phyloP scores from a whole-genome alignment of 1,140 invertebrate genomes.

The Dendrolimus punctatus region DNA sequence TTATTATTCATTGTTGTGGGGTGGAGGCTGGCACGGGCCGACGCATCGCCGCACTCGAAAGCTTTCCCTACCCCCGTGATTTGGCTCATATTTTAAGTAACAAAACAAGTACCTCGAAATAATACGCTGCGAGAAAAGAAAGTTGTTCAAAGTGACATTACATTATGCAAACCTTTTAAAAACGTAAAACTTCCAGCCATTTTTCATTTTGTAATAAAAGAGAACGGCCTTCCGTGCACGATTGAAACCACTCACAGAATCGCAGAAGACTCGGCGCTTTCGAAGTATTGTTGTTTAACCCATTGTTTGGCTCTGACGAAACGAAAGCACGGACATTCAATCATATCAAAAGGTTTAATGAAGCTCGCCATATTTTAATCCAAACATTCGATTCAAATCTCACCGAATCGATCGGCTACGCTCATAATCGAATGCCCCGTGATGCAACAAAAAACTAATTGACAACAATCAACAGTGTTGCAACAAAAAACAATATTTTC shows the following conservation, averaged over 20 bases:
- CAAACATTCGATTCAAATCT: slow-evolving; percentile 62
- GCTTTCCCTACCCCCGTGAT: slow-evolving; percentile 50
- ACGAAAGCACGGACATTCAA: slow-evolving; percentile 35
- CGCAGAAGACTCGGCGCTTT: background rate
- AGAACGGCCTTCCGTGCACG: background rate
- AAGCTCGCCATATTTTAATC: slow-evolving; percentile 57
- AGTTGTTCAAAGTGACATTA: slow-evolving; percentile 22
- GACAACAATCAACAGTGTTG: slow-evolving; percentile 65
- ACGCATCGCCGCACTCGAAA: slow-evolving; percentile 13
- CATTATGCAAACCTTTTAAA: slow-evolving; percentile 19
- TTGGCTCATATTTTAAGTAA: slow-evolving; percentile 63
- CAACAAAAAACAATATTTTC: slow-evolving; percentile 69
- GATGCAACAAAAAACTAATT: slow-evolving; percentile 63
- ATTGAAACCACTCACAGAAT: background rate
- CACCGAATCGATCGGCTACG: slow-evolving; percentile 52
- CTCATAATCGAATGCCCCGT: slow-evolving; percentile 36
- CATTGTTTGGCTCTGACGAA: slow-evolving; percentile 16
- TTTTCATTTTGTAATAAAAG: too few relatives aligned
- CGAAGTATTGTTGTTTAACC: slow-evolving; percentile 3
- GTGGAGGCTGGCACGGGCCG: slow-evolving; percentile 15
- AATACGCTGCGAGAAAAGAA: slow-evolving; percentile 24
- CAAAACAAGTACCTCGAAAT: slow-evolving; percentile 40
- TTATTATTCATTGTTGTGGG: slow-evolving; percentile 64
- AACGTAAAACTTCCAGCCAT: background rate
- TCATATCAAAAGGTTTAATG: slow-evolving; percentile 48